Evolutionary conservation across 2,113 vertebrate species (phyloP).

Genomic region (Bombycilla garrulus): DNA sequence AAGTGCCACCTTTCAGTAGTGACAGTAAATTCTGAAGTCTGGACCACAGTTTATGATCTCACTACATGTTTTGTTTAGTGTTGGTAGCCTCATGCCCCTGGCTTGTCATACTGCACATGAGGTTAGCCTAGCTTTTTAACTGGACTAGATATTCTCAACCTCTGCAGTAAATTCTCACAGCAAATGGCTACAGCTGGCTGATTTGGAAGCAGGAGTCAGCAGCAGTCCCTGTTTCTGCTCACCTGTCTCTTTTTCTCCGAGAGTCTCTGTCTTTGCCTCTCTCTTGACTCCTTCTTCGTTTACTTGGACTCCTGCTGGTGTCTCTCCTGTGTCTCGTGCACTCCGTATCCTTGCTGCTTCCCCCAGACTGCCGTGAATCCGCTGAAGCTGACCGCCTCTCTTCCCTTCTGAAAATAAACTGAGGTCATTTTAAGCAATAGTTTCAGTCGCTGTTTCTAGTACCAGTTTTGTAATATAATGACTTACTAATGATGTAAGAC

Average conservation of each 20-base stretch:
- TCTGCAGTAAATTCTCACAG: not conserved
- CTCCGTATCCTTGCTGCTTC: conserved; percentile 70
- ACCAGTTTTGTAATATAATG: not conserved
- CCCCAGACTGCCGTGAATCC: conserved; percentile 79
- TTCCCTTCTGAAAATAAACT: conserved; percentile 50
- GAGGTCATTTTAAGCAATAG: not conserved
- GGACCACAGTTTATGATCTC: not conserved
- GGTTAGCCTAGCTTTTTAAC: not conserved
- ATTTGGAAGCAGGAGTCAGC: not conserved
- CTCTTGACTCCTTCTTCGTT: conserved; percentile 71
- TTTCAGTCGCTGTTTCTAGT: not conserved
- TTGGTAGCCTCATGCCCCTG: not conserved
- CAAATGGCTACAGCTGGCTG: not conserved
- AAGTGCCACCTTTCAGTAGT: not conserved
- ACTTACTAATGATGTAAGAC: not conserved
- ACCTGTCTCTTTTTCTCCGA: conserved; percentile 73
- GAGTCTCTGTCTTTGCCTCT: conserved; percentile 75
- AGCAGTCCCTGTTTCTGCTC: not conserved
- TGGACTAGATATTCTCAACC: not conserved
- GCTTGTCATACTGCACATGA: not conserved
- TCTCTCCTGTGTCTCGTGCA: conserved; percentile 66
- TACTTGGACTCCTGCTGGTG: conserved; percentile 75
- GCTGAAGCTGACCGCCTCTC: conserved; percentile 78
- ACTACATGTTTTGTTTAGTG: not conserved
- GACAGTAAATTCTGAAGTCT: not conserved